These are phyloP conservation scores for Heterotis niloticus DNA, from an alignment of 2,113 vertebrate species.

Conservation along the genomic window DNA sequence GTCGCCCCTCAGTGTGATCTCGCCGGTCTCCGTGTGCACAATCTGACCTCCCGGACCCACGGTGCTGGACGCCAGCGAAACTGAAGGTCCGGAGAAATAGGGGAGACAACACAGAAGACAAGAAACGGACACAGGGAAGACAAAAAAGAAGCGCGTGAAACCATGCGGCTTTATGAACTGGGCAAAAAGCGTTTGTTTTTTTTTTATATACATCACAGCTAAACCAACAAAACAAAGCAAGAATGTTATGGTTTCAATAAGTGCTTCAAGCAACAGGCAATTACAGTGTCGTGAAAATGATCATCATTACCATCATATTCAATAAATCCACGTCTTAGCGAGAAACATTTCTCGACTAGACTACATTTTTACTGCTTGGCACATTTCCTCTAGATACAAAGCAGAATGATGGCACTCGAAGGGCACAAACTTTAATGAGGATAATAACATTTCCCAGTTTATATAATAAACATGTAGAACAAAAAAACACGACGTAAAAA, in stretches of 20 bases:
- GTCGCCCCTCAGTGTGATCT: constrained; percentile 84
- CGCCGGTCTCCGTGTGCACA: constrained; percentile 86
- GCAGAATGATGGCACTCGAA: background rate
- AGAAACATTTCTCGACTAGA: background rate
- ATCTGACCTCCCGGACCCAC: constrained; percentile 94
- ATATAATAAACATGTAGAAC: background rate
- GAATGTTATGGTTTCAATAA: background rate
- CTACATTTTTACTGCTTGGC: background rate
- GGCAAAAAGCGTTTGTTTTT: too few species aligned
- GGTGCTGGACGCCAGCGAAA: constrained; percentile 86
- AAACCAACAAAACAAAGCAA: background rate
- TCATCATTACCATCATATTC: constrained; percentile 7
- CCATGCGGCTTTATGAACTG: too few species aligned
- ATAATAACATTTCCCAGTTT: background rate
- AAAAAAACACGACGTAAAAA: background rate
- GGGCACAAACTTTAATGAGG: background rate
- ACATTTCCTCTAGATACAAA: background rate
- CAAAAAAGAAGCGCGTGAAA: too few species aligned
- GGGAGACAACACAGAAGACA: background rate
- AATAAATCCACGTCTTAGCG: background rate
- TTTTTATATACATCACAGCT: too few species aligned
- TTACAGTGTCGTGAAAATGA: constrained; percentile 3
- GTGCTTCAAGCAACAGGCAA: constrained; percentile 1
- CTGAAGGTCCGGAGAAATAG: constrained; percentile 48
- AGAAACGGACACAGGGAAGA: background rate